phyloP scores from a whole-genome alignment of 2,113 vertebrate genomes.

The Ovibos moschatus region DNA sequence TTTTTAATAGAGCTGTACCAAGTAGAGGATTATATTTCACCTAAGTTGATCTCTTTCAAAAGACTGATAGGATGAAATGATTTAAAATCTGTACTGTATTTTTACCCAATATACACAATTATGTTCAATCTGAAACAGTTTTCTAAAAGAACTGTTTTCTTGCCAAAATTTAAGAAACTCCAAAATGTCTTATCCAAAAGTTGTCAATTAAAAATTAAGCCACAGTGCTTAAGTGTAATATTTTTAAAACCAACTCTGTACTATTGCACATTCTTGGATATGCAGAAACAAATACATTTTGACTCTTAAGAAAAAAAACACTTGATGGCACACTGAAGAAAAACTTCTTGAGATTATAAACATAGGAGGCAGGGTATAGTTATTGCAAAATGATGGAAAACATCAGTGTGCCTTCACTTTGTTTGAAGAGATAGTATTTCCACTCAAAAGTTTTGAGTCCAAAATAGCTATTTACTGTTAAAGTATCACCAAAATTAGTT shows the following conservation, averaged over 20 bases:
- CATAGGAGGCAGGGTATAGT: background rate
- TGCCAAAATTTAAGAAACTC: conserved; percentile 22
- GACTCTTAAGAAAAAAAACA: conserved; percentile 34
- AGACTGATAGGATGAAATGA: conserved; percentile 44
- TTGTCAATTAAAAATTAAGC: conserved; percentile 63
- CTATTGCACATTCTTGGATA: conserved; percentile 50
- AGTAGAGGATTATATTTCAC: conserved; percentile 48
- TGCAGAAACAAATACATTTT: conserved; percentile 29
- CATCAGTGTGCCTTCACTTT: conserved; percentile 11
- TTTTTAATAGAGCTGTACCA: conserved; percentile 33
- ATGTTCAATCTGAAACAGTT: conserved; percentile 34
- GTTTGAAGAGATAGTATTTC: conserved; percentile 30
- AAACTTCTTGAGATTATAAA: background rate
- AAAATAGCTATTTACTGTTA: conserved; percentile 1
- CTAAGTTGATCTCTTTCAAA: conserved; percentile 27
- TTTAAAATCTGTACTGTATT: background rate
- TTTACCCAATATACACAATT: conserved; percentile 32
- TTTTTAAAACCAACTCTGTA: conserved; percentile 39
- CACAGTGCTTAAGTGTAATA: conserved; percentile 43
- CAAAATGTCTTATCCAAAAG: conserved; percentile 51
- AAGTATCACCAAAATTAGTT: conserved; percentile 44
- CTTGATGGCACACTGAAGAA: conserved; percentile 17
- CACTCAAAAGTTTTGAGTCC: conserved; percentile 12
- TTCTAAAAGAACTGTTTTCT: conserved; percentile 36
- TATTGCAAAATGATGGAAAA: conserved; percentile 52